Percentiles rank a stretch among this genome's conserved stretches.
phyloP scores from a whole-genome alignment of 2,888 invertebrate genomes.

The Antitype chi region DNA sequence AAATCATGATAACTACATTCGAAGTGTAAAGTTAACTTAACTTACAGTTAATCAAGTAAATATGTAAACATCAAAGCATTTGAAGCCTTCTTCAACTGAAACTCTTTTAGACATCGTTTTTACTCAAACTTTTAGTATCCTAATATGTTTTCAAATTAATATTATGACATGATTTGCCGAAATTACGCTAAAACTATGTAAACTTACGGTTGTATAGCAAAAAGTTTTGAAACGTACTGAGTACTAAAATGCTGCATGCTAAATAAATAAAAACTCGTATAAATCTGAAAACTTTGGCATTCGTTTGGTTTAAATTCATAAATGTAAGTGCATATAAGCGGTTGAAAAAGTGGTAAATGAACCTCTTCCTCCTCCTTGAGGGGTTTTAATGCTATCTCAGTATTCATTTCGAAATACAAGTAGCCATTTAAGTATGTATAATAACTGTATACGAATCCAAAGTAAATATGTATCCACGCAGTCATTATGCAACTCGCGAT shows the following conservation, averaged over 20 bases:
- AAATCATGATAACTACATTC: not conserved
- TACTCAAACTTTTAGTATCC: conserved; percentile 2
- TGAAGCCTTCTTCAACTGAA: conserved; percentile 6
- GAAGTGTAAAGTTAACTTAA: not conserved
- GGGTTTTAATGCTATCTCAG: conserved; percentile 18
- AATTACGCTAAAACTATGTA: conserved; percentile 4
- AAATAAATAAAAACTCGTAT: conserved; percentile 59
- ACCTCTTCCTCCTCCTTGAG: not conserved
- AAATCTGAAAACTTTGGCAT: conserved; percentile 48
- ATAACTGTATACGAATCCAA: conserved; percentile 11
- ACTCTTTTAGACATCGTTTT: conserved; percentile 12
- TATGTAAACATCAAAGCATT: not conserved
- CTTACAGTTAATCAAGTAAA: not conserved
- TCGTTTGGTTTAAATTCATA: conserved; percentile 26
- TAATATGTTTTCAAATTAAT: conserved; percentile 6
- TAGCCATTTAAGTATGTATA: not conserved
- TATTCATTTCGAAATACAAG: conserved; percentile 4
- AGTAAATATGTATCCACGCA: conserved; percentile 22
- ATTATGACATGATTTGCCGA: conserved; percentile 2
- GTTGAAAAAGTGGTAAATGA: conserved; percentile 28
- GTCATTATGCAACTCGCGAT: conserved; percentile 24
- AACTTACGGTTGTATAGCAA: not conserved
- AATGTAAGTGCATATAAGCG: conserved; percentile 11
- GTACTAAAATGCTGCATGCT: conserved; percentile 34
- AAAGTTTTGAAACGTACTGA: conserved; percentile 34